Evolutionary conservation across 2,797 vertebrate species (phyloP).

Genomic region (Argentina silus): DNA sequence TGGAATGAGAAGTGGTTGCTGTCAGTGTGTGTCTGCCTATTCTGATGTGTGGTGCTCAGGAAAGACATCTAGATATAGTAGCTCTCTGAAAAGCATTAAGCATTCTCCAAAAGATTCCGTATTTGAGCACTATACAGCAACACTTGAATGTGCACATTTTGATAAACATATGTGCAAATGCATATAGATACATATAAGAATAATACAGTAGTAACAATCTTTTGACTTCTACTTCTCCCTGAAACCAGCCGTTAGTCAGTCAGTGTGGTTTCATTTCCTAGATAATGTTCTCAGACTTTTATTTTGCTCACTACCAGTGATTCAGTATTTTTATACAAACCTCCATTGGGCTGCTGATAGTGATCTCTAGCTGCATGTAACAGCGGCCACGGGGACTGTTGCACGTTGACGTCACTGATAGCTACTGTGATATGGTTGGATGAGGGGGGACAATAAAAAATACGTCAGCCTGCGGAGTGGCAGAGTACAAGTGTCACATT

Average conservation of each 20-base stretch:
- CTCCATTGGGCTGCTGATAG: slow-evolving; percentile 15
- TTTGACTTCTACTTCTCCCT: too few species aligned
- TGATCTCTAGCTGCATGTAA: slow-evolving; percentile 49
- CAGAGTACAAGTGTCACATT: slow-evolving; percentile 44
- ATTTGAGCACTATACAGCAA: not conserved
- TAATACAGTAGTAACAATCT: too few species aligned
- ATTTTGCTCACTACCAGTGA: not conserved
- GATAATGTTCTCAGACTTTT: not conserved
- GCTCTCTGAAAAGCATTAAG: not conserved
- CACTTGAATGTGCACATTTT: not conserved
- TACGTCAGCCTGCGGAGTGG: slow-evolving; percentile 25
- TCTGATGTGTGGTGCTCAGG: not conserved
- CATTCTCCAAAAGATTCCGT: not conserved
- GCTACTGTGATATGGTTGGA: slow-evolving; percentile 49
- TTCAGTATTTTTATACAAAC: not conserved
- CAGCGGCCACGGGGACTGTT: slow-evolving; percentile 29
- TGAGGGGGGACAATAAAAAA: slow-evolving; percentile 48
- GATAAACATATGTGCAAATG: not conserved
- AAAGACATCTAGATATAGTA: not conserved
- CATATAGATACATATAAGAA: not conserved
- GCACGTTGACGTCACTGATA: slow-evolving; percentile 52
- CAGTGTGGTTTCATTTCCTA: not conserved
- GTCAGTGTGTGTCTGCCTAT: slow-evolving; percentile 34
- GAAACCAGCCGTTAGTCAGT: not conserved
- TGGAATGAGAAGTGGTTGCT: slow-evolving; percentile 44